phyloP scores from a whole-genome alignment of 2,113 vertebrate species.

The Craseonycteris thonglongyai region DNA sequence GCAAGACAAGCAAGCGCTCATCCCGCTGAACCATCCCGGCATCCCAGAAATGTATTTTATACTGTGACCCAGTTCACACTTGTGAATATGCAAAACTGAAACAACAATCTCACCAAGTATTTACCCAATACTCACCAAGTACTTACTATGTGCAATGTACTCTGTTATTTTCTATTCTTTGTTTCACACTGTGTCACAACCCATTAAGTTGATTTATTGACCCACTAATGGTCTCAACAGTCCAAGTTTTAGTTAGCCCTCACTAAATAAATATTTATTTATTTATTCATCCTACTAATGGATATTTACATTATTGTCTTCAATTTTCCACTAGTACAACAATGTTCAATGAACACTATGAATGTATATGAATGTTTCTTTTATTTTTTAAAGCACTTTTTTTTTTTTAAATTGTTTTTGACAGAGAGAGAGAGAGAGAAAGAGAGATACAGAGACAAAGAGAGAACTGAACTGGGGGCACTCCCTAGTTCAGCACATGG shows the following conservation, averaged over 20 bases:
- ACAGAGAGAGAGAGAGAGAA: too few relatives aligned
- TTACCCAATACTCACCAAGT: neutral
- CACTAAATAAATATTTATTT: neutral
- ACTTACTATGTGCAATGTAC: neutral
- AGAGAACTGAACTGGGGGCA: too few relatives aligned
- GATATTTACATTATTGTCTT: neutral
- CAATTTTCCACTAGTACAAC: neutral
- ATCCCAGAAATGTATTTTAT: neutral
- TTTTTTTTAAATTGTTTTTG: too few relatives aligned
- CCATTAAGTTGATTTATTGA: neutral
- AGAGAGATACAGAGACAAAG: too few relatives aligned
- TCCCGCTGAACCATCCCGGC: too few relatives aligned
- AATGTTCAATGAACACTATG: neutral
- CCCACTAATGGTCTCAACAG: neutral
- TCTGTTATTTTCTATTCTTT: neutral
- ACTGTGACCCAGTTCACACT: neutral
- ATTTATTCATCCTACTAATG: neutral
- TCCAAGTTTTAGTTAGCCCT: neutral
- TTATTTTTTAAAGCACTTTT: too few relatives aligned
- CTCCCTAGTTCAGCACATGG: too few relatives aligned
- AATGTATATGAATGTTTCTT: neutral
- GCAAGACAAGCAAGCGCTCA: too few relatives aligned
- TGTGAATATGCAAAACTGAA: slow-evolving; percentile 15
- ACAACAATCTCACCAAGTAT: neutral
- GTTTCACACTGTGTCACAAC: neutral